Base-by-base conservation (phyloP, 2,888 invertebrate species). In the Hymenopus coronatus region DNA sequence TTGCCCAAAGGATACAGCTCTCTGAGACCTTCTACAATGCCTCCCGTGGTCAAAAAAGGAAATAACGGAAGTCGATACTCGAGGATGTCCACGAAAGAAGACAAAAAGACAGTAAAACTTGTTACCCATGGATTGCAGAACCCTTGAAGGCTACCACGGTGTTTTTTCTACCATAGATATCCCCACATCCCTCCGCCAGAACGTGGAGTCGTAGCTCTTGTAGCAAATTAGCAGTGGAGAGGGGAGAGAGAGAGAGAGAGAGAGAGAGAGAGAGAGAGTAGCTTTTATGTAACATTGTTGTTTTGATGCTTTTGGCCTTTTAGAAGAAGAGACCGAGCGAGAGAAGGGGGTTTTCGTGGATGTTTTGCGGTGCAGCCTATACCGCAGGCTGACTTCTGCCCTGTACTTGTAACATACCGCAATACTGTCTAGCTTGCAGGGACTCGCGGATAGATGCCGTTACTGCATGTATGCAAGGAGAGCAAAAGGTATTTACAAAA, bases 401-500 rank as follows among this genome's bases (percentile, higher is more conserved):
- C 85, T 14, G 86, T 86, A 81, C 86, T 86, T 86, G 86, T 81
- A 86, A 87, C 87, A 87, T 25, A 87, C 87, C 87, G 82, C 87
- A 87, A 87, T 82, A 30, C 25, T 15, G 25, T 86, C 81, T 86
- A 81, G 28, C 81, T 70, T 20, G 87, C 82, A 87, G 40, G 33
- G 82, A n/a, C 86, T 70, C 84, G 30, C 30, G 70, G n/a, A 54
- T 86, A 86, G 81, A 81, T 28, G 28, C 30, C 86, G 70, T 70
- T 81, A n/a, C 54, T 27, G 85, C 54, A 82, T 87, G 30, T 27
- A 87, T 33, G 81, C 85, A 54, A 85, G 86, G 81, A 81, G 81
- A 85, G 86, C 81, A 86, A 40, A 87, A 87, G 82, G 87, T 87
- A 87, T 87, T 87, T 87, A 82, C 87, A 87, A 87, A 87, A 87